A percentile compares a stretch with the other conserved stretches of the same genome.
phyloP scores from a whole-genome alignment of 2,113 vertebrate species.

The Neogale vison region DNA sequence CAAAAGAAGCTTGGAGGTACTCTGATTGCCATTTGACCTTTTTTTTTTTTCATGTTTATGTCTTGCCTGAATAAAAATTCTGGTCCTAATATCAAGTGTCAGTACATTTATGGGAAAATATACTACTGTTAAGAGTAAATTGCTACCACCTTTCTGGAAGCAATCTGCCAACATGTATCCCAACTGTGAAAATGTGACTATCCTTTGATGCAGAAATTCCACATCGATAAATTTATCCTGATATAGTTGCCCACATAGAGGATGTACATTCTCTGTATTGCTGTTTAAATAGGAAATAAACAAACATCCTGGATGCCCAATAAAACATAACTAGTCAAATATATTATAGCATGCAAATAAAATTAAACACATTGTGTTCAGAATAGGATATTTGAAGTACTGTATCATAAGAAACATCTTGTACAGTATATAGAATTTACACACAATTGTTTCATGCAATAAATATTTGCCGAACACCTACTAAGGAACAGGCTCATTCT shows the following conservation, averaged over 20 bases:
- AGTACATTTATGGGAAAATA: not conserved
- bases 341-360: not conserved
- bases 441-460: not conserved
- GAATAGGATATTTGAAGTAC: not conserved
- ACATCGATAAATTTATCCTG: not conserved
- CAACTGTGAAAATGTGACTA: conserved; percentile 27
- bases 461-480: not conserved
- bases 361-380: not conserved
- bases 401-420: not conserved
- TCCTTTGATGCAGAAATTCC: not conserved
- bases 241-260: not conserved
- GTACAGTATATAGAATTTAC: not conserved
- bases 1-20: conserved; percentile 39
- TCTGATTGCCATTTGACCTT: not conserved
- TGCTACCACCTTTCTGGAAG: not conserved
- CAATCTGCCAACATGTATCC: not conserved
- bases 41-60: not conserved
- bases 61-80: conserved; percentile 14
- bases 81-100: not conserved
- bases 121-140: not conserved
- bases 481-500: not conserved
- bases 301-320: not conserved
- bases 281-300: not conserved
- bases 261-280: not conserved
- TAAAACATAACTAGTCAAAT: not conserved